Evolutionary conservation across 2,888 invertebrate species (phyloP).

Genomic region (Pterostichus niger): DNA sequence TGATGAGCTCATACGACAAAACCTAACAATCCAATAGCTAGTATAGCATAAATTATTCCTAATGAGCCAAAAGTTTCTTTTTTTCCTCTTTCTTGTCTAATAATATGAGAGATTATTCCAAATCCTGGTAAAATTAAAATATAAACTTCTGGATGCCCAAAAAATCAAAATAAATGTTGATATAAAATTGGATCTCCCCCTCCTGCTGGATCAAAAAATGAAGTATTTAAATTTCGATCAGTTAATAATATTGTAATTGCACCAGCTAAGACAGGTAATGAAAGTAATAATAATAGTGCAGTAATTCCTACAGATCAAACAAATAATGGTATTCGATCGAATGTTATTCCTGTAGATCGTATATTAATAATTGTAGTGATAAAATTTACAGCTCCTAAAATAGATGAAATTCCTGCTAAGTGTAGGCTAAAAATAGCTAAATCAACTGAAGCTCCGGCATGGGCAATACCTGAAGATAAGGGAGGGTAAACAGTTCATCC

Average conservation of each 20-base stretch:
- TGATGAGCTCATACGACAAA: slow-evolving; percentile 92
- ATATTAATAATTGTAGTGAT: slow-evolving; percentile 88
- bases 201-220: slow-evolving; percentile 89
- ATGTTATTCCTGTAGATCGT: slow-evolving; percentile 80
- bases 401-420: too few relatives aligned
- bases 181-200: slow-evolving; percentile 90
- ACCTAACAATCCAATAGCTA: too few relatives aligned
- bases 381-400: too few relatives aligned
- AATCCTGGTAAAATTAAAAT: slow-evolving; percentile 92
- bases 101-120: slow-evolving; percentile 89
- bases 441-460: too few relatives aligned
- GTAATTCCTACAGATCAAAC: slow-evolving; percentile 86
- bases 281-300: slow-evolving; percentile 82
- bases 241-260: slow-evolving; percentile 89
- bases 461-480: too few relatives aligned
- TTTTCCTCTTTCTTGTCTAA: slow-evolving; percentile 87
- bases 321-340: slow-evolving; percentile 86
- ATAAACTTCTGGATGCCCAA: slow-evolving; percentile 93
- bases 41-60: too few relatives aligned
- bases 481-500: slow-evolving; percentile 90
- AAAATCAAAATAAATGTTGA: slow-evolving; percentile 93
- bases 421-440: too few relatives aligned
- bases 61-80: slow-evolving; percentile 85
- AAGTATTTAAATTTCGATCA: slow-evolving; percentile 89
- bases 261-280: slow-evolving; percentile 87